Evolutionary conservation across 2,797 vertebrate species (phyloP), one percentile per base, ranked within the genome.

Genomic region (Capromys pilorides): DNA sequence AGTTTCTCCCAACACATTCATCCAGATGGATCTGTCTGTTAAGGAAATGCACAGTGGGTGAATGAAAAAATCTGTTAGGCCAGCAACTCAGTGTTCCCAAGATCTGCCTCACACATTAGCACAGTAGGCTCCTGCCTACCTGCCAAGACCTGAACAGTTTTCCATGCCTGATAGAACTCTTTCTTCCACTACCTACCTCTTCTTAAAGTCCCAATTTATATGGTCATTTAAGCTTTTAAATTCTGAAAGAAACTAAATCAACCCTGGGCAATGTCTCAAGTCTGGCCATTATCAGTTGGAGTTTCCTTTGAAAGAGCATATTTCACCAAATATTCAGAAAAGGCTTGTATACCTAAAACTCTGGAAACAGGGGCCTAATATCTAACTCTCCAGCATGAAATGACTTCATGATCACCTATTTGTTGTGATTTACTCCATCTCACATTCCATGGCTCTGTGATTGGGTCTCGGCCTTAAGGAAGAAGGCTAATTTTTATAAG

Each of bases 1-100:
- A 93, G 87, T 24, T 96, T 95, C 96, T 95, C 67, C 26, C 85
- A 95, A 95, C 91, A 67, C 93, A 93, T 97, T 97, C 97, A 96
- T 96, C 81, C 91, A 98, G 93, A 97, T 45, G 97, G 91, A 96
- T 94, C 45, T 95, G 22, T 5, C 64, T 88, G 97, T 79, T 95
- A 91, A 86, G 88, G 81, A 91, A 73, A 84, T 57, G 26, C 4
- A 3, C 54, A 16, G 2, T 21, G 33, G 2, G 79, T 45, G 33
- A 62, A 64, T 62, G 1, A 66, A 28, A 88, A 91, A 94, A 57
- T 49, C 69, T 39, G 24, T 94, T 78, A 87, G 59, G 73, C 45
- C 5, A 24, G 28, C 82, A 93, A 94, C 1, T 49, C 54, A 62
- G 22, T n/a, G 28, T 75, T 92, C 21, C 69, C 19, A 77, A 21